Conservation (phyloP, 2,113 vertebrate species). For the Seriola quinqueradiata region DNA sequence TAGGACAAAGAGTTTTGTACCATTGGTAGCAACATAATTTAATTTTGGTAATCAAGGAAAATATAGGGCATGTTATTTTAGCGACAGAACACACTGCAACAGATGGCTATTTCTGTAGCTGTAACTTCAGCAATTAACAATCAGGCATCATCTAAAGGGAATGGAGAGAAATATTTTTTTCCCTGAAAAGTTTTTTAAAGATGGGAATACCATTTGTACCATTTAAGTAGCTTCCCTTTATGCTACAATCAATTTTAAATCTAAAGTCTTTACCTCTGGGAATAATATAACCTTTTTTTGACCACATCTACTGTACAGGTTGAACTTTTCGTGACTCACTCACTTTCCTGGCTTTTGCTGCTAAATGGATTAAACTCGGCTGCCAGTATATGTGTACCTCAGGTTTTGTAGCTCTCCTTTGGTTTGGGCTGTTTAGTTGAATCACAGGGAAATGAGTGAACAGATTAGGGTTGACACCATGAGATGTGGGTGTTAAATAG, state of each 20-base stretch:
- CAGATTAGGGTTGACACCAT: slow-evolving; percentile 5
- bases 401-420: not conserved
- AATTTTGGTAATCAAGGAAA: too few relatives aligned
- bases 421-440: not conserved
- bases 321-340: not conserved
- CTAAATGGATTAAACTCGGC: slow-evolving; percentile 1
- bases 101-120: not conserved
- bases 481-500: not conserved
- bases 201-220: too few relatives aligned
- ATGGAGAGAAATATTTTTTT: not conserved
- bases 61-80: not conserved
- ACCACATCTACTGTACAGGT: not conserved
- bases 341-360: not conserved
- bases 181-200: too few relatives aligned
- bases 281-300: not conserved
- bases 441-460: not conserved
- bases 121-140: not conserved
- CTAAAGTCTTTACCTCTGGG: not conserved
- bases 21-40: too few relatives aligned
- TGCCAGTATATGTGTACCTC: not conserved
- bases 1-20: too few relatives aligned
- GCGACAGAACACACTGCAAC: not conserved
- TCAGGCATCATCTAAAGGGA: not conserved
- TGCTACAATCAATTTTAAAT: not conserved
- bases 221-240: not conserved